Conservation (phyloP, 2,797 vertebrate genomes). For the Enteromius trimaculatus region DNA sequence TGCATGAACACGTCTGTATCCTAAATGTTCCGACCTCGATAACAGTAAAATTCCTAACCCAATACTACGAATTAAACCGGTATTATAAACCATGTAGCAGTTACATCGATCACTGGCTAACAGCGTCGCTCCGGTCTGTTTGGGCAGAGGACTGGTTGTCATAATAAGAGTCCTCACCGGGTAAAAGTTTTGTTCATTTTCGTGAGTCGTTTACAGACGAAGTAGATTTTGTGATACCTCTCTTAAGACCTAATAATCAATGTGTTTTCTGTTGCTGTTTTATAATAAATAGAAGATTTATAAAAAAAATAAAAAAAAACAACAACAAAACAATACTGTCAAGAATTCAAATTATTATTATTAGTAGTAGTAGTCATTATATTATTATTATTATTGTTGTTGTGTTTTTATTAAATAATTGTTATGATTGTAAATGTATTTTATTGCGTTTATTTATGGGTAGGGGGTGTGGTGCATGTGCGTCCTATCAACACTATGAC, state of each 20-base stretch:
- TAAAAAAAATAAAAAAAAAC: not conserved
- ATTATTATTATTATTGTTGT: not conserved
- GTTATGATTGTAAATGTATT: not conserved
- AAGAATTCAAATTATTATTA: not conserved
- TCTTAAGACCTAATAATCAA: not conserved
- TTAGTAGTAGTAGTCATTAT: not conserved
- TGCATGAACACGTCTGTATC: not conserved
- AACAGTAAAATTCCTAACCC: not conserved
- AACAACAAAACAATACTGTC: too few species aligned
- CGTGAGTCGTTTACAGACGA: not conserved
- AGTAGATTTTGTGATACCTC: not conserved
- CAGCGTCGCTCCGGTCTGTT: not conserved
- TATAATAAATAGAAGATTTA: too few species aligned
- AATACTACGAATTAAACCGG: not conserved
- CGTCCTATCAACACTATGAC: constrained; percentile 11
- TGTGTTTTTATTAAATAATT: not conserved
- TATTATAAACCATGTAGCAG: not conserved
- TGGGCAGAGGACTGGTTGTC: not conserved
- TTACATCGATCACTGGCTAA: not conserved
- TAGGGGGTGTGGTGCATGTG: constrained; percentile 12
- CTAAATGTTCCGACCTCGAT: not conserved
- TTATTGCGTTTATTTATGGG: not conserved
- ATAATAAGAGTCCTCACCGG: constrained; percentile 36
- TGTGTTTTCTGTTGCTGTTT: not conserved
- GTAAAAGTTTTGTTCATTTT: not conserved